Evolutionary conservation across 2,888 invertebrate genomes (phyloP).

Genomic region (Caenorhabditis sp.): DNA sequence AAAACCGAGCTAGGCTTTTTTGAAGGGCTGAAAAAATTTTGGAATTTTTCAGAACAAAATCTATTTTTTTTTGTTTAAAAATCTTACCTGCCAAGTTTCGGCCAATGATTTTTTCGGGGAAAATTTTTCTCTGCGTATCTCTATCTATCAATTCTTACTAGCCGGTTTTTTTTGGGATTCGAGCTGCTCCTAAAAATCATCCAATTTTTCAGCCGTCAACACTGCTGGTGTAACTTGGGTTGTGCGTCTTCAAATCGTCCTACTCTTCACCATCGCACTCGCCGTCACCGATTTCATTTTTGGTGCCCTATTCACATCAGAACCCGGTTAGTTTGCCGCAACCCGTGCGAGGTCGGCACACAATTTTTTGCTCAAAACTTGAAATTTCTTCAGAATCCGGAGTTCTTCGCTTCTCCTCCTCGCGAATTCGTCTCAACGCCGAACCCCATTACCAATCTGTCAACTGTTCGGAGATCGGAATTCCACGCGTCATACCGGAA

Average conservation of each 20-base stretch:
- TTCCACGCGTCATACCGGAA: conserved; percentile 71
- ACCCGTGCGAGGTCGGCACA: too few relatives aligned
- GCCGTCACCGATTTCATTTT: conserved; percentile 92
- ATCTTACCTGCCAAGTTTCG: too few relatives aligned
- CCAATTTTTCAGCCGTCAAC: conserved; percentile 82
- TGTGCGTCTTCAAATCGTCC: conserved; percentile 88
- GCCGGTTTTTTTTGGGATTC: too few relatives aligned
- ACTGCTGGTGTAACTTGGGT: conserved; percentile 98
- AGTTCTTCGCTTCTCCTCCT: conserved; percentile 85
- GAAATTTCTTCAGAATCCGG: conserved; percentile 77
- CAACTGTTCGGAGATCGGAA: conserved; percentile 49
- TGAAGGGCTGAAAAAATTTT: too few relatives aligned
- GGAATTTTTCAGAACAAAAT: too few relatives aligned
- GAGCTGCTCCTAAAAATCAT: too few relatives aligned
- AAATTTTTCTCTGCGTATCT: too few relatives aligned
- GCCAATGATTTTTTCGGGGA: too few relatives aligned
- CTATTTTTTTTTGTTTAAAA: too few relatives aligned
- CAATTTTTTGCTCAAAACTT: not conserved
- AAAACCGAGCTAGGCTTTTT: too few relatives aligned
- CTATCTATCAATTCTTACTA: too few relatives aligned
- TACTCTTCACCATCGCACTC: conserved; percentile 84
- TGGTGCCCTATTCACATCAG: conserved; percentile 84
- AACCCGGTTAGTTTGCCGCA: conserved; percentile 78
- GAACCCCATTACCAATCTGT: conserved; percentile 78
- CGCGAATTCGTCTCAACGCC: conserved; percentile 77